Base-by-base conservation (phyloP, 2,113 vertebrate species). In the Phaethornis superciliosus region DNA sequence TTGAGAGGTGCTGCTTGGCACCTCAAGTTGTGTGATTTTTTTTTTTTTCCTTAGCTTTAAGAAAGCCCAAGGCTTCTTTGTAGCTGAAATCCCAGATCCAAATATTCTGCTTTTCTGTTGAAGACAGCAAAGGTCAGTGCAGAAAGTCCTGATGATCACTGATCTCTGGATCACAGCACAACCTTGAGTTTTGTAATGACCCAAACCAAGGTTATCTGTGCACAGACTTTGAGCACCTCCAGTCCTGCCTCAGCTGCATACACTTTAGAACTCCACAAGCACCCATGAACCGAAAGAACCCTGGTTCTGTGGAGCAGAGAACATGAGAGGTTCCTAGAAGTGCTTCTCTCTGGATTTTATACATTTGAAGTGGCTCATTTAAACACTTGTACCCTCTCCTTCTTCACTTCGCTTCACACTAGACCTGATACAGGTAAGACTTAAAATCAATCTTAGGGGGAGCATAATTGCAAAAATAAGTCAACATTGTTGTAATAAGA, bases 1-100 rank as follows among this genome's bases (percentile, higher is more conserved):
- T 59, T 21, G 7, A 54, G 1, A 0, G 4, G 16, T 58, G 85
- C 70, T 64, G 74, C 35, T 30, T 6, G 2, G 65, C 35, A 18
- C 47, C 42, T 62, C 21, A 87, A 79, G 62, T 1, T 0, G 5
- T 0, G 0, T 3, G 18, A 40, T 7, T 18, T 89, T 40, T 40
- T 37, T 40, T 37, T 40, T 40, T 40, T 52, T 49, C 19, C 72
- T 71, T 20, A 58, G 74, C 33, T 75, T 78, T 52, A 70, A 64
- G 26, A 49, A 74, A 90, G 86, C 40, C 24, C 47, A 37, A 81
- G 42, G 6, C 21, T 14, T 28, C 8, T 71, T 67, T 18, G 30
- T 27, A 88, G 49, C 33, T 46, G 10, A 26, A 20, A 37, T 75
- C 21, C 42, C 33, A 64, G 49, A 65, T 22, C 33, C 60, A 32